Percentiles rank a stretch among this genome's conserved stretches.
phyloP scores from a whole-genome alignment of 2,113 vertebrate species.

The Herpailurus yagouaroundi region DNA sequence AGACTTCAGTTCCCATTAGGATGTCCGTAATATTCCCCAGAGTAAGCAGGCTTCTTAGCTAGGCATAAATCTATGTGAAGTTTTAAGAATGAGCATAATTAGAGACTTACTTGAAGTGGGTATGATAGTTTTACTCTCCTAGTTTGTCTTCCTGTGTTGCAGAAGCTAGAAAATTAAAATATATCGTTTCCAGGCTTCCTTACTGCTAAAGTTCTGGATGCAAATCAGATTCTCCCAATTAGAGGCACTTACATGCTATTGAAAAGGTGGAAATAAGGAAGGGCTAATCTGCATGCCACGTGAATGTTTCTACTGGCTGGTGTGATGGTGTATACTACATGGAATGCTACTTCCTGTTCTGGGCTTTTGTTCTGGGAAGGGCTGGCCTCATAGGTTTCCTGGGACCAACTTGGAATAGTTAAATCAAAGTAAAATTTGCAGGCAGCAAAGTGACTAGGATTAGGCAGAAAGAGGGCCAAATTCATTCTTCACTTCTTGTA shows the following conservation, averaged over 20 bases:
- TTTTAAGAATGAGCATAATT: not conserved
- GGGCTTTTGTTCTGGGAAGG: not conserved
- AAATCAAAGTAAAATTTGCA: not conserved
- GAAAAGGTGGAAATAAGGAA: not conserved
- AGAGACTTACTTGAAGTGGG: not conserved
- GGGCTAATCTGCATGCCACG: not conserved
- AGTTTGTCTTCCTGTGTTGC: not conserved
- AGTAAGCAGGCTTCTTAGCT: constrained; percentile 14
- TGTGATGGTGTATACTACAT: too few species aligned
- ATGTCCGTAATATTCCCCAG: constrained; percentile 21
- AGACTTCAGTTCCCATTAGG: constrained; percentile 34
- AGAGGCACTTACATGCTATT: not conserved
- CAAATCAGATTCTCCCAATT: not conserved
- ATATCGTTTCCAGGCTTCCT: not conserved
- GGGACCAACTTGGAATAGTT: not conserved
- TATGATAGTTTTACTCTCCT: not conserved
- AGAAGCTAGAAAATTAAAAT: constrained; percentile 28
- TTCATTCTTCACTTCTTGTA: not conserved
- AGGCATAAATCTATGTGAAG: constrained; percentile 8
- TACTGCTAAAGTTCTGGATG: not conserved
- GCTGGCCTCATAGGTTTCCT: not conserved
- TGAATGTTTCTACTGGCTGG: not conserved
- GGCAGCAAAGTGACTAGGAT: not conserved
- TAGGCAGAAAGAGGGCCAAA: not conserved
- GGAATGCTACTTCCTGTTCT: accelerated